Evolutionary conservation across 2,797 vertebrate genomes (phyloP), one percentile per base, ranked within the genome.

Genomic region (Trachops cirrhosus): DNA sequence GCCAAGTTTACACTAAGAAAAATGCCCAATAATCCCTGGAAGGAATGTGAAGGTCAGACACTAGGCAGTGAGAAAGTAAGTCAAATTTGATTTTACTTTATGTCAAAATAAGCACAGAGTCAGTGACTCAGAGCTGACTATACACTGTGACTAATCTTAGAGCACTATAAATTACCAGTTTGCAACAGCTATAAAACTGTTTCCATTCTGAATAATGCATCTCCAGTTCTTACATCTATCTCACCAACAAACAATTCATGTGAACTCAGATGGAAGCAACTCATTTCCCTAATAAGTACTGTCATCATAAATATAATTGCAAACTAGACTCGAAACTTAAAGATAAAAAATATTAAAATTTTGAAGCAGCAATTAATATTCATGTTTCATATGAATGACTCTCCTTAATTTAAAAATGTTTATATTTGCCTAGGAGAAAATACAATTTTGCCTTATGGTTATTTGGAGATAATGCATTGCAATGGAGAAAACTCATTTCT

Each of bases 131-230:
- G 98, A 97, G 98, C 98, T 99, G 98, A 98, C 98, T 95, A 80
- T 97, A 97, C 93, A 98, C 98, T 98, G 98, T 99, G 99, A 99
- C 99, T 99, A 99, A 99, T 98, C 96, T 98, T 98, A 98, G 96
- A 97, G 96, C 94, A 98, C 97, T 98, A 98, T 99, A 98, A 99
- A 99, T 98, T 98, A 98, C 96, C 98, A 98, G 97, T 97, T 97
- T 98, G 98, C 97, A 98, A 98, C 94, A 98, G 97, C 98, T 98
- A 98, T 98, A 98, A 98, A 98, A 98, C 97, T 97, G 85, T 98
- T 98, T 98, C 97, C 97, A 98, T 98, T 98, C 93, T 95, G 93
- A 98, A 97, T 95, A 94, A 96, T 95, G 97, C 98, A 95, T 97
- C 89, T 97, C 95, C 29, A 91, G 2, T 96, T 97, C 87, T 96